These are phyloP conservation scores for Ctenoplectra terminalis DNA, from an alignment of 1,140 invertebrate genomes.

Conservation along the genomic window DNA sequence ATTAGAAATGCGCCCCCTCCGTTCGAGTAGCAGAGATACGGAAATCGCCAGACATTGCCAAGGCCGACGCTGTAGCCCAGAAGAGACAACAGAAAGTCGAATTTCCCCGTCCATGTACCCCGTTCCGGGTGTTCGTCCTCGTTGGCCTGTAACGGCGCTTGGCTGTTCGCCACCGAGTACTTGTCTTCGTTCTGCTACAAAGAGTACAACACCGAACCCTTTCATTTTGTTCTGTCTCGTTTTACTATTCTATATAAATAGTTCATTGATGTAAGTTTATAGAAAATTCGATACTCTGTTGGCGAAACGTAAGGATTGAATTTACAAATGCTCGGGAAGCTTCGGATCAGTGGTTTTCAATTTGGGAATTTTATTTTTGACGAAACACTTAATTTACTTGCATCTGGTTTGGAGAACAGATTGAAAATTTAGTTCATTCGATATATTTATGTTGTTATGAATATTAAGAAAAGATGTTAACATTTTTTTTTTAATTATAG, in stretches of 20 bases:
- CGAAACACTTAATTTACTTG: too few species aligned
- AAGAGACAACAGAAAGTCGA: conserved; percentile 91
- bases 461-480: too few species aligned
- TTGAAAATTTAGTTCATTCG: too few species aligned
- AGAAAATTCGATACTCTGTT: not conserved
- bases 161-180: conserved; percentile 83
- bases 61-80: conserved; percentile 93
- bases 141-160: conserved; percentile 79
- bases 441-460: too few species aligned
- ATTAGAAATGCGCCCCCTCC: conserved; percentile 92
- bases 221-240: not conserved
- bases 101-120: conserved; percentile 91
- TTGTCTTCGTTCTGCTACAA: conserved; percentile 81
- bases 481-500: too few species aligned
- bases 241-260: not conserved
- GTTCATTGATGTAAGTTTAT: not conserved
- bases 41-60: conserved; percentile 93
- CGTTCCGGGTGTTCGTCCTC: conserved; percentile 85
- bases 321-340: not conserved
- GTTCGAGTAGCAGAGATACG: conserved; percentile 91
- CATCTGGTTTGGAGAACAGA: too few species aligned
- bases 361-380: too few species aligned
- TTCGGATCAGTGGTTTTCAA: not conserved
- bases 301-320: not conserved
- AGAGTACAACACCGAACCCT: not conserved